A percentile compares a stretch with the other conserved stretches of the same genome.
Conservation (phyloP, 2,797 vertebrate species). For the Tokudaia tokunoshimensis region DNA sequence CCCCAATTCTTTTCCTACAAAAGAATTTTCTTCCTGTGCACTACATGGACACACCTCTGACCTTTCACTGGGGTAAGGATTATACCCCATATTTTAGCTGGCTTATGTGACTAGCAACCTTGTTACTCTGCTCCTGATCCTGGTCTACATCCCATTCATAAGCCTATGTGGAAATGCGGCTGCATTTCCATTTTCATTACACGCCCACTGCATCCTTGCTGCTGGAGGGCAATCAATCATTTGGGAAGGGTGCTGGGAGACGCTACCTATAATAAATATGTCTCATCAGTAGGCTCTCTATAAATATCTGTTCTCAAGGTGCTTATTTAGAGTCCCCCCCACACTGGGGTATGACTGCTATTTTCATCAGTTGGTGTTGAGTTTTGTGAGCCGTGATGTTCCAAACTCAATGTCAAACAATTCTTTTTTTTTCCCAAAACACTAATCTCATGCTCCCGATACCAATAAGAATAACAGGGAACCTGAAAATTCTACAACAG, state of each 20-base stretch:
- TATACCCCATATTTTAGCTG: not conserved
- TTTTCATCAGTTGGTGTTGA: constrained; percentile 39
- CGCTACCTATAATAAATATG: not conserved
- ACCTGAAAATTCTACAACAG: not conserved
- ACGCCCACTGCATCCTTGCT: not conserved
- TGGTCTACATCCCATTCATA: not conserved
- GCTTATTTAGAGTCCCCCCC: constrained; percentile 45
- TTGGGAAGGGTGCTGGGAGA: not conserved
- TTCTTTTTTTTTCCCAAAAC: constrained; percentile 40
- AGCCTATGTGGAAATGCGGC: not conserved
- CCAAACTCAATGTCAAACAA: constrained; percentile 57
- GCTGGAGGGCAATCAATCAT: not conserved
- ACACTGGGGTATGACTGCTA: not conserved
- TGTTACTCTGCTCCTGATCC: rapidly evolving
- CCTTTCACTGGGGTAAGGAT: not conserved
- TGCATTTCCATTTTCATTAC: not conserved
- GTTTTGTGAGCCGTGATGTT: constrained; percentile 46
- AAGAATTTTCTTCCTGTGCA: not conserved
- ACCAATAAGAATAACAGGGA: not conserved
- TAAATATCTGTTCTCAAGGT: constrained; percentile 58
- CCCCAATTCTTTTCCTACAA: constrained; percentile 17
- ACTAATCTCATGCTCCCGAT: not conserved
- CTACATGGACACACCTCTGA: not conserved
- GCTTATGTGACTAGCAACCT: not conserved
- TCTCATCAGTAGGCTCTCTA: constrained; percentile 2